Percentiles rank a stretch among this genome's conserved stretches.
Conservation (phyloP, 2,113 vertebrate genomes). For the Polypterus senegalus region DNA sequence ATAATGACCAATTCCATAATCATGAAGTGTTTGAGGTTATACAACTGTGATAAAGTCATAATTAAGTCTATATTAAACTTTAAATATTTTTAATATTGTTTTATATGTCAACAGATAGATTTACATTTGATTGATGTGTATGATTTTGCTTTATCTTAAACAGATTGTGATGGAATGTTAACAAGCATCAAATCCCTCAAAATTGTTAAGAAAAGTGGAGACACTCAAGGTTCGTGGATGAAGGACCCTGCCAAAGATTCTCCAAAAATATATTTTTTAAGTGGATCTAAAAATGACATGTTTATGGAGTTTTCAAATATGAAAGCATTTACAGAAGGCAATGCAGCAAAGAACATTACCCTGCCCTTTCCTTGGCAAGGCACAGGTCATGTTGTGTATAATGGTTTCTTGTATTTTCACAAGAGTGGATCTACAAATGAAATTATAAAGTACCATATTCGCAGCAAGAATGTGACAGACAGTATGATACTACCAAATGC, state of each 20-base stretch:
- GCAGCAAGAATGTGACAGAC: constrained; percentile 51
- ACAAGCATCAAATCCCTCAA: constrained; percentile 74
- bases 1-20: no score
- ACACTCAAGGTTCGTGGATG: constrained; percentile 70
- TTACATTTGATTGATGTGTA: no score
- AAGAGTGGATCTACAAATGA: constrained; percentile 65
- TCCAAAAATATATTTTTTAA: constrained; percentile 72
- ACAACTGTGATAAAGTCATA: no score
- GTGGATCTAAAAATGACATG: constrained; percentile 55
- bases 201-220: constrained; percentile 67
- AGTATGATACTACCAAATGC: constrained; percentile 65
- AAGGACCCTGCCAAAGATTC: constrained; percentile 65
- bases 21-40: no score
- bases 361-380: constrained; percentile 75
- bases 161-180: constrained; percentile 67
- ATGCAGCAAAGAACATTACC: constrained; percentile 35
- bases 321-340: constrained; percentile 55
- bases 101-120: no score
- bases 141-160: neutral
- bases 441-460: constrained; percentile 73
- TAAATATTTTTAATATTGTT: no score
- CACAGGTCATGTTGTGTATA: constrained; percentile 66
- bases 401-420: constrained; percentile 78
- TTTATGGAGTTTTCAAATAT: constrained; percentile 65
- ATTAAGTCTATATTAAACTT: no score